These are phyloP conservation scores for Zaprionus africanus DNA, from an alignment of 1,140 invertebrate species.

Conservation along the genomic window DNA sequence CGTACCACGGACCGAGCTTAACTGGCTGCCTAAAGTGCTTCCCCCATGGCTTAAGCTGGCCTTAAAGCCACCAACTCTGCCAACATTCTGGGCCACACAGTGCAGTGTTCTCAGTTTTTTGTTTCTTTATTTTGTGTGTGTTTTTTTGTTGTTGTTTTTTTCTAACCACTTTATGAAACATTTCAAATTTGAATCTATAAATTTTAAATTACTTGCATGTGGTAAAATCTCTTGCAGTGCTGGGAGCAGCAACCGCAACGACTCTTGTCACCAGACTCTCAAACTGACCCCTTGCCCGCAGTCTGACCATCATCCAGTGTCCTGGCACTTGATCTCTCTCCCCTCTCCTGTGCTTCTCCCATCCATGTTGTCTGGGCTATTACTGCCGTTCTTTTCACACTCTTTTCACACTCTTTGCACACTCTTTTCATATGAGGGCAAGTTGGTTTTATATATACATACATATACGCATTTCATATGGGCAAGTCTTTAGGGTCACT, in stretches of 20 bases:
- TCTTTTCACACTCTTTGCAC: conserved; percentile 15
- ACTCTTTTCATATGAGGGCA: conserved; percentile 2
- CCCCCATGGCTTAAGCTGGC: conserved; percentile 26
- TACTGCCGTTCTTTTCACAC: background rate
- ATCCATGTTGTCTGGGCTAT: conserved; percentile 6
- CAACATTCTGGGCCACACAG: conserved; percentile 14
- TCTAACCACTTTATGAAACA: conserved; percentile 24
- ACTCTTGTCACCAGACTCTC: conserved; percentile 42
- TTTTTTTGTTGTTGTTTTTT: conserved; percentile 4
- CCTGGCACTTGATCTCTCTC: background rate
- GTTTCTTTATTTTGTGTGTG: background rate
- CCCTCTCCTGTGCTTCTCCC: background rate
- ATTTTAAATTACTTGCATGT: conserved; percentile 55
- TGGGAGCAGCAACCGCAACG: conserved; percentile 33
- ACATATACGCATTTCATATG: background rate
- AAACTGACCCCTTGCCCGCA: conserved; percentile 30
- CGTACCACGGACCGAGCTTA: conserved; percentile 22
- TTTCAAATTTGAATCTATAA: conserved; percentile 54
- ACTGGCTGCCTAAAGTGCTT: conserved; percentile 33
- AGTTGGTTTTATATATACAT: conserved; percentile 7
- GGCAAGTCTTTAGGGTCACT: conserved; percentile 11
- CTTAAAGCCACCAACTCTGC: conserved; percentile 39
- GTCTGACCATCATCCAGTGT: conserved; percentile 30
- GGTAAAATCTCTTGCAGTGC: conserved; percentile 46
- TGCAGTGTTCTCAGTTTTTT: background rate